Base-by-base conservation (phyloP, 2,113 vertebrate genomes). In the Ariopsis seemanni region DNA sequence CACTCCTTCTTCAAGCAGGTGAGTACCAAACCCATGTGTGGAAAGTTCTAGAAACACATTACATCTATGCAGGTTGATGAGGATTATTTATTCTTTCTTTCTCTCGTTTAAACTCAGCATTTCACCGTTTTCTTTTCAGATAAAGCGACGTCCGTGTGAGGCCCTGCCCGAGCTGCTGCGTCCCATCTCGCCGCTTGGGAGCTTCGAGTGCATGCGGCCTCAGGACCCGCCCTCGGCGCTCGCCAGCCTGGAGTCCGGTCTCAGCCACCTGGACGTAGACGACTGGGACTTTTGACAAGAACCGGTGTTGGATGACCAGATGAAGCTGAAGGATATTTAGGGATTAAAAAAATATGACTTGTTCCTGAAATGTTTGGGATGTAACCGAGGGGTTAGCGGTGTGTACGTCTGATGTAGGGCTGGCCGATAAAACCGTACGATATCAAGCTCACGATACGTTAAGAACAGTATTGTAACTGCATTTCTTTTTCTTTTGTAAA, bases 1-100 rank as follows among this genome's bases (percentile, higher is more conserved):
- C 98, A 99, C 92, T 96, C 97, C 22, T 99, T 99, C 92, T 98
- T 99, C 93, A 99, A 98, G 94, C 98, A 99, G 97, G 98, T 99
- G 93, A 89, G 78, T 77, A 42, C 52, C 74, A 65, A 60, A 34
- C 42, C 4, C 42, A 30, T 27, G 25, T 18, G 1, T 79, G 52
- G 22, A 57, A 30, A 15, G 1, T 78, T 58, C 55, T 22, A 58
- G 27, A 58, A 81, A 34, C 7, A 18, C 1, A 9, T 27, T 17
- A 30, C 53, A 30, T 0, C 25, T 57, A 2, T 12, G 17, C n/a
- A 0, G 53, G 42, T 42, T 42, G 42, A 42, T 42, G 42, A 4
- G 0, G 42, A 4, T 42, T 42, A 4, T 42, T 42, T 42, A 42
- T 42, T 42, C 3, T 4, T 42, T 53, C 9, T 57, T 34, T 15